Percentiles rank a stretch among this genome's conserved stretches.
Evolutionary conservation across 2,888 invertebrate genomes (phyloP).

Genomic region (Steinernema scapterisci): DNA sequence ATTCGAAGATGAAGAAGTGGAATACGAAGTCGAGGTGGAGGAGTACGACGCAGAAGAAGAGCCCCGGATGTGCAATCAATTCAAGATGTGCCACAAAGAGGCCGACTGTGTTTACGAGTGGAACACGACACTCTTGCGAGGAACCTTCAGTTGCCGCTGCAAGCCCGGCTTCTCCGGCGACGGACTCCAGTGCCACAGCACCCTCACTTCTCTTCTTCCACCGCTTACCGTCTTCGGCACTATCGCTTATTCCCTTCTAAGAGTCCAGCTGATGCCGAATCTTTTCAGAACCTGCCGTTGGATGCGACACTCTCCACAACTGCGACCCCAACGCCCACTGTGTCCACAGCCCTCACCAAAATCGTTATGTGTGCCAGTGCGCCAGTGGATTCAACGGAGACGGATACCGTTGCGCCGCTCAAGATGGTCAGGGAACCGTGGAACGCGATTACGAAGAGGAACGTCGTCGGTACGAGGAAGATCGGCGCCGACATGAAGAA

Average conservation of each 20-base stretch:
- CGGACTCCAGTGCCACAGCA: constrained; percentile 63
- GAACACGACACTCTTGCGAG: constrained; percentile 43
- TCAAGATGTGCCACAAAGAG: constrained; percentile 64
- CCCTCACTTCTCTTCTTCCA: constrained; percentile 33
- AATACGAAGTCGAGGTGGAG: background rate
- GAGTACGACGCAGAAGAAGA: background rate
- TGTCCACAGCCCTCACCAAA: constrained; percentile 70
- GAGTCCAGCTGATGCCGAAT: no score
- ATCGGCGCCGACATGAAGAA: background rate
- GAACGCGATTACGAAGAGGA: constrained; percentile 26
- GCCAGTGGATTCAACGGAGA: constrained; percentile 68
- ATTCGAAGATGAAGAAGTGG: background rate
- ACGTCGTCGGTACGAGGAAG: background rate
- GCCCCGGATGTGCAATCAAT: constrained; percentile 33
- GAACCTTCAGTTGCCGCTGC: constrained; percentile 67
- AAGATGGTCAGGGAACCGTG: background rate
- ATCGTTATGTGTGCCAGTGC: constrained; percentile 54
- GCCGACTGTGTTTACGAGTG: constrained; percentile 67
- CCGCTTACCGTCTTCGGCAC: constrained; percentile 41
- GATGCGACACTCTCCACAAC: constrained; percentile 68
- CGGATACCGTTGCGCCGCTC: constrained; percentile 58
- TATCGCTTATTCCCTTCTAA: no score
- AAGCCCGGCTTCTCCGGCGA: constrained; percentile 69
- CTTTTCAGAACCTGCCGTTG: constrained; percentile 34
- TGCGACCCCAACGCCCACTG: constrained; percentile 70